Base-by-base conservation (phyloP, 2,113 vertebrate species). In the Hirundichthys speculiger region DNA sequence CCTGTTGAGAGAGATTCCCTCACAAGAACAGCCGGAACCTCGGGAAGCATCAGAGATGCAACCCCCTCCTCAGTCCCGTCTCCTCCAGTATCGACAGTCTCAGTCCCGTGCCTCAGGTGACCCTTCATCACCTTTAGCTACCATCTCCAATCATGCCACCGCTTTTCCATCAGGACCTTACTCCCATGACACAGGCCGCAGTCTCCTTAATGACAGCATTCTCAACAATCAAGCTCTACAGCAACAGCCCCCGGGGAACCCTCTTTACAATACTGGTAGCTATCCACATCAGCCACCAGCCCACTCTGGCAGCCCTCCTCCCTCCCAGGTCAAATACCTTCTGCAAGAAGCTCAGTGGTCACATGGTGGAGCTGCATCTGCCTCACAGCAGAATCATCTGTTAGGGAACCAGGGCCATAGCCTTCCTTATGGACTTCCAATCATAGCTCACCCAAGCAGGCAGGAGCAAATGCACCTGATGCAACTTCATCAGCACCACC, bases 61-160 rank as follows among this genome's bases (percentile, higher is more conserved):
- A 5, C 97, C 98, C 27, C 97, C 98, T 24, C 96, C 96, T 19
- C 97, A 99, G 66, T 99, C 98, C 14, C 96, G 98, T 65, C 95
- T 99, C 83, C 92, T 99, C 83, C 98, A 98, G 73, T 99, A 98
- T 80, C 94, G 97, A 84, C 98, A 99, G 88, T 86, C 93, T 68
- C 93, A 95, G 89, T 89, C 94, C 91, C 90, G 93, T 91, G 90
- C 91, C 94, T 95, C 92, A 76, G 94, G 93, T 34, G 92, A 95
- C 91, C 91, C 93, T 83, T 89, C 92, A 77, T 67, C 94, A 83
- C 88, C 93, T 88, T 87, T 94, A 62, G 66, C 77, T 0, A 11
- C 85, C 55, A 57, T 94, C 39, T 92, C 93, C 80, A 93, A 90
- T 69, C 90, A 94, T 66, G 93, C 93, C 56, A 77, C 80, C 52